Evolutionary conservation across 2,113 vertebrate species (phyloP), one percentile per base, ranked within the genome.

Genomic region (Prinia subflava): DNA sequence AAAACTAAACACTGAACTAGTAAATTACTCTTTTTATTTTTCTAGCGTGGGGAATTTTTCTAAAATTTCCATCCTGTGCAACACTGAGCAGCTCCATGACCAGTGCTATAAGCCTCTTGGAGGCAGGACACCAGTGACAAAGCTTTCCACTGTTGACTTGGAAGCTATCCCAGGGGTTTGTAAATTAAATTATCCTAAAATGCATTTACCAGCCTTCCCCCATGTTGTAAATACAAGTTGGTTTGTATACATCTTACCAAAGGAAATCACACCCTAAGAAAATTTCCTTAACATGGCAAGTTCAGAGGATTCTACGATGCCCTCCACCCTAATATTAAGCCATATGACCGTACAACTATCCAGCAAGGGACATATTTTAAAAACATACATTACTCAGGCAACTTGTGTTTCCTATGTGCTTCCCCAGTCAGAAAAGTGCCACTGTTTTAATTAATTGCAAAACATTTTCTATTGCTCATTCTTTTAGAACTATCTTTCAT

Each of bases 21-120:
- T 70, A 89, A 90, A 56, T 49, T 41, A 41, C 39, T 89, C 27
- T 52, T 82, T 69, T 67, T 55, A 74, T 33, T 95, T 50, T 59
- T 87, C 68, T 94, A 31, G 7, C 23, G 39, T 52, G 68, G 86
- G 86, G 80, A 74, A 52, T 74, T 97, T 93, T 96, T 90, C 71
- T 81, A 75, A 93, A 94, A 83, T 89, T 96, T 87, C 89, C 81
- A 78, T 31, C 7, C 22, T 5, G 3, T 83, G 52, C 39, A 74
- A 75, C 56, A 71, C 27, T 15, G 27, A 86, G 39, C 24, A 86
- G 37, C 68, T 92, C 68, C 68, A 52, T 22, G 39, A 84, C 56
- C 52, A 83, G 59, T 67, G 42, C 47, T 77, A 41, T 49, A 53
- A 94, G 46, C 35, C 31, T 79, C 31, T 35, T 67, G 76, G 42